Base-by-base conservation (phyloP, 2,888 invertebrate genomes). In the Dicranocentrus wangi region DNA sequence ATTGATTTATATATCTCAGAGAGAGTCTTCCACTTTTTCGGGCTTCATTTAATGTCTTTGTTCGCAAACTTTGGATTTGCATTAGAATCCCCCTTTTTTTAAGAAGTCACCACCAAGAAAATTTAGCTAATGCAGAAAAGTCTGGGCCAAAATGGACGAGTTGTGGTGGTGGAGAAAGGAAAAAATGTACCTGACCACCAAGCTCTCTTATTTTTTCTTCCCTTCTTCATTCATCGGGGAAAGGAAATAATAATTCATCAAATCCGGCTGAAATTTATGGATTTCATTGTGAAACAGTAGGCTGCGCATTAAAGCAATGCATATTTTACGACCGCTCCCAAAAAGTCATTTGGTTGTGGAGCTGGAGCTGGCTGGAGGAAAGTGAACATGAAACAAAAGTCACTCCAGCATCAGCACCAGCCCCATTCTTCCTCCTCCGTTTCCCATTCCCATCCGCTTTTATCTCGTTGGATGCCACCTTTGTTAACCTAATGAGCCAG, bases 401-500 rank as follows among this genome's bases (percentile, higher is more conserved):
- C 5, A 32, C 10, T 32, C 32, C 32, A 32, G 32, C 10, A 7
- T 32, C 32, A 7, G 3, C 32, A 32, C 68, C 27, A 43, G 17
- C 23, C 70, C 60, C 42, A 53, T 70, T 61, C 42, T 39, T 61
- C 25, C 68, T 65, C 28, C 27, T 53, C 15, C 68, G 27, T 43
- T 68, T 51, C 43, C 43, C 68, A 68, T 77, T 70, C 28, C 13
- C 69, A 70, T 69, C 68, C 76, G 69, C 77, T 77, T 69, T 77
- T 77, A 77, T 77, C 77, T 77, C 61, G 69, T 70, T 77, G 77
- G 63, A 63, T 65, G 71, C 66, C 63, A 76, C 65, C 81, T 76
- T 82, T 82, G 77, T 76, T 71, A 82, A 82, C 53, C 77, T 82
- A 82, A 82, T 82, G 82, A 82, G 82, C 75, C 68, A 79, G 79